Percentiles rank a stretch among this genome's conserved stretches.
Conservation (phyloP, 2,888 invertebrate genomes). For the Drosophila leonis region DNA sequence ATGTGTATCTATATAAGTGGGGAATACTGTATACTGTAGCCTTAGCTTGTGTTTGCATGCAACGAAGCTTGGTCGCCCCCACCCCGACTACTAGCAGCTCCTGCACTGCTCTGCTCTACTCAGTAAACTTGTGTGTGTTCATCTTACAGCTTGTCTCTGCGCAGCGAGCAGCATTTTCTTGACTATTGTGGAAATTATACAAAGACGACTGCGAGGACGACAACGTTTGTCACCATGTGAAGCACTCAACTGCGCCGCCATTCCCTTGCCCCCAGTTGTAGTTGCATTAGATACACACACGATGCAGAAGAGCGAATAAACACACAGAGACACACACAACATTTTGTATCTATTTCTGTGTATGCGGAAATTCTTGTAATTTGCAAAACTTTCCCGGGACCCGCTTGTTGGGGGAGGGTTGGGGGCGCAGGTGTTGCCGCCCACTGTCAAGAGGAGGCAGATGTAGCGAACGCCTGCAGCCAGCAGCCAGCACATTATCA, state of each 20-base stretch:
- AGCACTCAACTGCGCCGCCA: constrained; percentile 7
- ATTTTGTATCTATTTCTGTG: constrained; percentile 71
- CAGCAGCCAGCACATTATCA: constrained; percentile 37
- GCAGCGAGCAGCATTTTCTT: constrained; percentile 64
- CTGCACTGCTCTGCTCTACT: neutral
- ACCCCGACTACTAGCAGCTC: constrained; percentile 6
- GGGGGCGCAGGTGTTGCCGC: constrained; percentile 3
- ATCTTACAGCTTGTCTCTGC: constrained; percentile 51
- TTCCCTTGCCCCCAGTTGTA: neutral
- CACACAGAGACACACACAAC: constrained; percentile 5
- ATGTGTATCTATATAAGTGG: constrained; percentile 30
- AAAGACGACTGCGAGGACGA: constrained; percentile 44
- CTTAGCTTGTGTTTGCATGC: constrained; percentile 31
- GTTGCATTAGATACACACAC: constrained; percentile 60
- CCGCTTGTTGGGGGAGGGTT: constrained; percentile 16
- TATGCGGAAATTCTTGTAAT: constrained; percentile 72
- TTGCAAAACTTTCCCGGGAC: constrained; percentile 62
- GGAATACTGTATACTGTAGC: constrained; percentile 16
- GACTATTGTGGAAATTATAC: constrained; percentile 69
- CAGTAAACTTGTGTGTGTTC: constrained; percentile 34
- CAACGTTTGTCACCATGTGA: constrained; percentile 49
- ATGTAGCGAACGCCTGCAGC: constrained; percentile 4
- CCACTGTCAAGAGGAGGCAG: constrained; percentile 12
- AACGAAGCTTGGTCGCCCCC: constrained; percentile 2
- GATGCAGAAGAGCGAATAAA: constrained; percentile 13